phyloP scores from a whole-genome alignment of 2,113 vertebrate species.

The Sardina pilchardus region DNA sequence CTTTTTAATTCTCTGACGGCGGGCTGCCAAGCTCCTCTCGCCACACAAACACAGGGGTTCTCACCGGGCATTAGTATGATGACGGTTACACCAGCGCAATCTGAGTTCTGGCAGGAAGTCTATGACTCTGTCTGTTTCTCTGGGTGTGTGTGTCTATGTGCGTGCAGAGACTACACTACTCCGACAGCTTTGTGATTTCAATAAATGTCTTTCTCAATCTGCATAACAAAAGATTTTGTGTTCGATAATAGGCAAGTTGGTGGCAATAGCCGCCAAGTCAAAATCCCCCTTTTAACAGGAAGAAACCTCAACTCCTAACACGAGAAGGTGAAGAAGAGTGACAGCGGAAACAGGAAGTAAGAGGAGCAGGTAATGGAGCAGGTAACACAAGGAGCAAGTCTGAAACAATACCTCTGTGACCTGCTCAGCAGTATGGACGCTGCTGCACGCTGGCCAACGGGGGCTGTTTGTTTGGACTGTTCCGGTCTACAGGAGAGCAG shows the following conservation, averaged over 20 bases:
- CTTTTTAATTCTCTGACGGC: neutral
- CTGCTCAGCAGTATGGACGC: neutral
- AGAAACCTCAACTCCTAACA: neutral
- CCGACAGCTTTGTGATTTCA: neutral
- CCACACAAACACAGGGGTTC: neutral
- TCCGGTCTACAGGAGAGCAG: neutral
- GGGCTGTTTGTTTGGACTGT: neutral
- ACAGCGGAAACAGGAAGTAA: neutral
- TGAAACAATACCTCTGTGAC: neutral
- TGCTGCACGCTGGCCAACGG: neutral
- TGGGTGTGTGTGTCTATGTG: neutral
- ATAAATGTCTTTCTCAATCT: neutral
- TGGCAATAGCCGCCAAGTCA: neutral
- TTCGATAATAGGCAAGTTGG: neutral
- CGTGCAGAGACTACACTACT: neutral
- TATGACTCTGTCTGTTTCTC: neutral
- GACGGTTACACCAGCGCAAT: neutral
- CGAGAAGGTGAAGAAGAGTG: neutral
- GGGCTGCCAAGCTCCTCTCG: neutral
- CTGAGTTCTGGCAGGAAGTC: neutral
- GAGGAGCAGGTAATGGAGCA: neutral
- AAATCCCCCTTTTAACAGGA: neutral
- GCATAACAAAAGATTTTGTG: neutral
- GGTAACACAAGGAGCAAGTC: neutral
- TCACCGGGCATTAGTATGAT: constrained; percentile 16